phyloP scores from a whole-genome alignment of 2,888 invertebrate genomes.

The Protophormia terraenovae region DNA sequence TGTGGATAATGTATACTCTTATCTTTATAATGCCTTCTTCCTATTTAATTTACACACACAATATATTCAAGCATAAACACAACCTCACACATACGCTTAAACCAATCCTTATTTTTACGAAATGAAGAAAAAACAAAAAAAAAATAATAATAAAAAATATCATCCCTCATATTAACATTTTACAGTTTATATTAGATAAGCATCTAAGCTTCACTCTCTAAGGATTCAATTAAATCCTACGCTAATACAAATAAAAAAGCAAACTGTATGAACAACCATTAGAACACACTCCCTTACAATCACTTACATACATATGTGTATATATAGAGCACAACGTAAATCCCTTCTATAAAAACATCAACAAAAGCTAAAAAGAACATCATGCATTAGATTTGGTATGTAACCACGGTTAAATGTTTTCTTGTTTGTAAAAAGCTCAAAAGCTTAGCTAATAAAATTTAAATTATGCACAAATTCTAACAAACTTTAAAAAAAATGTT shows the following conservation, averaged over 20 bases:
- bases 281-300: not conserved
- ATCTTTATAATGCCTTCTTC: not conserved
- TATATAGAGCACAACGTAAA: not conserved
- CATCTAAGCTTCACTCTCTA: slow-evolving; percentile 16
- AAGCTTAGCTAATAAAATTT: slow-evolving; percentile 76
- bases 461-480: slow-evolving; percentile 72
- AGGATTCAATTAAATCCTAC: slow-evolving; percentile 58
- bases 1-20: slow-evolving; percentile 3
- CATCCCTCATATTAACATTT: slow-evolving; percentile 37
- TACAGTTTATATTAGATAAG: slow-evolving; percentile 33
- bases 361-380: slow-evolving; percentile 35
- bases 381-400: slow-evolving; percentile 13
- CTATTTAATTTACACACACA: not conserved
- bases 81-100: not conserved
- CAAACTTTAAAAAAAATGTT: not conserved
- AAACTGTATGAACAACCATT: not conserved
- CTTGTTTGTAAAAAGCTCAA: slow-evolving; percentile 74
- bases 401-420: slow-evolving; percentile 48
- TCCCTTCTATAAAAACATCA: slow-evolving; percentile 7
- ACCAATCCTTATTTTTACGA: not conserved
- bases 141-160: not conserved
- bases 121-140: not conserved
- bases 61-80: not conserved
- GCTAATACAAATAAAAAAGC: slow-evolving; percentile 43
- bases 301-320: not conserved